phyloP scores from a whole-genome alignment of 2,113 vertebrate species.

The Cavia aperea region DNA sequence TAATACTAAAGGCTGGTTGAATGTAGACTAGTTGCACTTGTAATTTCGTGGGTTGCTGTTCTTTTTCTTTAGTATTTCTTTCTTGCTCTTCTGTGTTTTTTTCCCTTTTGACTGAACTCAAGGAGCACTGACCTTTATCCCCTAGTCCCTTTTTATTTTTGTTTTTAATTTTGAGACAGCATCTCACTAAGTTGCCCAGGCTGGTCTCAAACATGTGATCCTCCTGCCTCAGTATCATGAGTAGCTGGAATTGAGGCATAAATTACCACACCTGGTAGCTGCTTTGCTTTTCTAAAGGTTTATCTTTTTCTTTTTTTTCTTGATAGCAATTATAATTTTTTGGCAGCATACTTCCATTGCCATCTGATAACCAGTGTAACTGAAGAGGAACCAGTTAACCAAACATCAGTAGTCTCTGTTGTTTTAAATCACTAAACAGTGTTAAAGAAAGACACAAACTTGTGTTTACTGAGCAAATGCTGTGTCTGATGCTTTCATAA shows the following conservation, averaged over 20 bases:
- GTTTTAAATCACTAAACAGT: conserved; percentile 6
- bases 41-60: not conserved
- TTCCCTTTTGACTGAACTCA: not conserved
- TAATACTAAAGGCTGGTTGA: not conserved
- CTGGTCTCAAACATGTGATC: not conserved
- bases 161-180: not conserved
- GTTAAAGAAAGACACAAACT: not conserved
- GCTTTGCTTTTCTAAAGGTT: conserved; percentile 15
- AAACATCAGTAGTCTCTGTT: not conserved
- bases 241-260: not conserved
- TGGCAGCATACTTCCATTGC: not conserved
- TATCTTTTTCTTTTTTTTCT: not conserved
- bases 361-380: not conserved
- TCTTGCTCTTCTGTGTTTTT: not conserved
- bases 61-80: not conserved
- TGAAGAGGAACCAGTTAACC: not conserved
- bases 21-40: conserved; percentile 7
- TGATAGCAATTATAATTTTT: not conserved
- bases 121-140: not conserved
- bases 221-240: not conserved
- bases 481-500: not conserved
- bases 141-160: not conserved
- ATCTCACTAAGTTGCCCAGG: not conserved
- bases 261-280: not conserved
- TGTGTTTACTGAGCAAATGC: not conserved